These are phyloP conservation scores for Hesperia comma DNA, from an alignment of 2,888 invertebrate species.

Conservation along the genomic window DNA sequence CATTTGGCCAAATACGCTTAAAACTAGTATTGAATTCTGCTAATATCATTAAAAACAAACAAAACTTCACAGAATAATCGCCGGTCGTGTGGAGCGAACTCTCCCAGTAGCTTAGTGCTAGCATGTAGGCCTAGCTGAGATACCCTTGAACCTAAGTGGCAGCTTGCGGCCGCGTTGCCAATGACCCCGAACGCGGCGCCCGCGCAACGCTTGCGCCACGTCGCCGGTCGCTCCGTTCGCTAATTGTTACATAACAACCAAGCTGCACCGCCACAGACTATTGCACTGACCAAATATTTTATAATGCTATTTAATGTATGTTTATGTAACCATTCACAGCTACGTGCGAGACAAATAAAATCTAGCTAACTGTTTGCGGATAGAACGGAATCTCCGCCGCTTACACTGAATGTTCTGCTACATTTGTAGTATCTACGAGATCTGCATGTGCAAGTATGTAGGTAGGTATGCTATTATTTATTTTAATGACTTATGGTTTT, in stretches of 20 bases:
- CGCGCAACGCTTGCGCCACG: conserved; percentile 54
- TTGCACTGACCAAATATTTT: conserved; percentile 61
- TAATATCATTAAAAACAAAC: too few relatives aligned
- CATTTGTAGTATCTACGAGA: conserved; percentile 32
- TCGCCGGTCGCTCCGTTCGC: conserved; percentile 57
- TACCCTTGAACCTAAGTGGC: conserved; percentile 85
- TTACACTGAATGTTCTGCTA: conserved; percentile 14
- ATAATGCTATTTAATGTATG: conserved; percentile 44
- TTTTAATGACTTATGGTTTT: conserved; percentile 23
- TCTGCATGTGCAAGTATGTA: conserved; percentile 32
- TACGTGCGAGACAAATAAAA: conserved; percentile 36
- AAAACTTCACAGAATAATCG: too few relatives aligned
- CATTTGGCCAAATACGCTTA: too few relatives aligned
- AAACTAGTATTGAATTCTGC: too few relatives aligned
- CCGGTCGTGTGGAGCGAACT: neutral
- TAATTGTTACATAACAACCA: conserved; percentile 78
- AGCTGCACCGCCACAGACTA: conserved; percentile 50
- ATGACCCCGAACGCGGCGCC: conserved; percentile 86
- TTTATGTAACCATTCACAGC: conserved; percentile 36
- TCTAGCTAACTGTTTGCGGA: conserved; percentile 39
- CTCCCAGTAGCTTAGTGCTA: conserved; percentile 15
- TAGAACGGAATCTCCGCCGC: conserved; percentile 30
- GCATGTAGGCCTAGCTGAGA: conserved; percentile 73
- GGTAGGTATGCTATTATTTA: conserved; percentile 6
- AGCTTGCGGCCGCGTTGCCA: conserved; percentile 84